A percentile compares a stretch with the other conserved stretches of the same genome.
Conservation (phyloP, 1,140 invertebrate species). For the Agraylea sexmaculata region DNA sequence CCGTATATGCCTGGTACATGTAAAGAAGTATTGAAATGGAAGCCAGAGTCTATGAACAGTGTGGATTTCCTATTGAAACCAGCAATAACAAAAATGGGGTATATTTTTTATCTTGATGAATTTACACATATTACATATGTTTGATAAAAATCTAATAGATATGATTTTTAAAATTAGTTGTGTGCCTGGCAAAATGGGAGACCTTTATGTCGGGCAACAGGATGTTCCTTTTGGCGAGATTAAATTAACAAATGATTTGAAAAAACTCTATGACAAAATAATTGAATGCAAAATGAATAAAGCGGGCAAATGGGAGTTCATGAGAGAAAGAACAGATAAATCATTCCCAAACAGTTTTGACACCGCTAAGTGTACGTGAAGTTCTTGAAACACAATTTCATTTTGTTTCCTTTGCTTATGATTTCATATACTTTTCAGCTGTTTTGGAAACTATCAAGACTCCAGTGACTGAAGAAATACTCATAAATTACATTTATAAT, state of each 20-base stretch:
- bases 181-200: constrained; percentile 60
- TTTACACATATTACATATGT: not conserved
- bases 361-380: constrained; percentile 75
- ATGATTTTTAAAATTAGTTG: not conserved
- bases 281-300: constrained; percentile 88
- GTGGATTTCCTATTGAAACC: constrained; percentile 92
- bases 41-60: constrained; percentile 85
- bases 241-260: constrained; percentile 64
- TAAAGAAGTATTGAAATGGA: constrained; percentile 92
- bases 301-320: constrained; percentile 77
- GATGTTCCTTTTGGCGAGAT: constrained; percentile 56
- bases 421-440: too few relatives aligned
- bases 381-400: too few relatives aligned
- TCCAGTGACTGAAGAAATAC: too few relatives aligned
- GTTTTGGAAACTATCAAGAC: too few relatives aligned
- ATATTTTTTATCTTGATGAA: constrained; percentile 24
- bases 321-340: constrained; percentile 95
- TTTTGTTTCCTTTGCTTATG: too few relatives aligned
- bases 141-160: not conserved
- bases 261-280: constrained; percentile 82
- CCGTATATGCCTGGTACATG: constrained; percentile 76
- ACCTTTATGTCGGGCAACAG: constrained; percentile 67
- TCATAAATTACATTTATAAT: too few relatives aligned
- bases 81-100: constrained; percentile 61
- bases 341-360: constrained; percentile 83